Evolutionary conservation across 2,888 invertebrate species (phyloP).

Genomic region (Ariolimax columbianus): DNA sequence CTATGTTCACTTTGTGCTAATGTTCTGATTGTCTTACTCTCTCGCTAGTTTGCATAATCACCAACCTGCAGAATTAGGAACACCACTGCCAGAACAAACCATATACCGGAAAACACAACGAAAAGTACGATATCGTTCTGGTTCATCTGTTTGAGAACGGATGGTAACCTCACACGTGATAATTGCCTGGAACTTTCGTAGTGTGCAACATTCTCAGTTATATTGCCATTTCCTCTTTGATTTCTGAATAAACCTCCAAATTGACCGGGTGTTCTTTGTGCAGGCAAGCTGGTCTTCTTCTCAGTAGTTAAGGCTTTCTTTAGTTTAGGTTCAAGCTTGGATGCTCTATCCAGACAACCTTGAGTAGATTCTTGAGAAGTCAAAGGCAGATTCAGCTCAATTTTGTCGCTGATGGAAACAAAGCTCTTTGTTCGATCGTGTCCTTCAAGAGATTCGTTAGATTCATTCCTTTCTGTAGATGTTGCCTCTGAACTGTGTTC

Average conservation of each 20-base stretch:
- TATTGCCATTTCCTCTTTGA: background rate
- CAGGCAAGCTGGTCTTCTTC: background rate
- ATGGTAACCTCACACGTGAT: background rate
- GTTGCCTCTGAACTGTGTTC: background rate
- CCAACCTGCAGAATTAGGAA: slow-evolving; percentile 11
- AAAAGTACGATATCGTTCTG: slow-evolving; percentile 6
- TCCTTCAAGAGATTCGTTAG: background rate
- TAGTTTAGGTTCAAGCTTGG: background rate
- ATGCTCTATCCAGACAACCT: background rate
- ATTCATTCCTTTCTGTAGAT: background rate
- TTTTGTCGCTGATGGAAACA: background rate
- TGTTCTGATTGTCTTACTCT: too few relatives aligned
- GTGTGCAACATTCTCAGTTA: background rate
- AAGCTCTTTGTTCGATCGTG: background rate
- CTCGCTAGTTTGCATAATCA: background rate
- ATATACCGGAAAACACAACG: background rate
- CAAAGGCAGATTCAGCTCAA: background rate
- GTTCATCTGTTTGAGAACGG: slow-evolving; percentile 8
- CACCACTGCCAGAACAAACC: slow-evolving; percentile 2
- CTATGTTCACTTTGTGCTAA: too few relatives aligned
- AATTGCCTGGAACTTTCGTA: background rate
- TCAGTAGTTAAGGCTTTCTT: background rate
- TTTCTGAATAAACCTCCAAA: background rate
- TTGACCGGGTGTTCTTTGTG: background rate
- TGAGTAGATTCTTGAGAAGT: background rate